phyloP scores from a whole-genome alignment of 1,140 invertebrate genomes.

The Drosophila truncata region DNA sequence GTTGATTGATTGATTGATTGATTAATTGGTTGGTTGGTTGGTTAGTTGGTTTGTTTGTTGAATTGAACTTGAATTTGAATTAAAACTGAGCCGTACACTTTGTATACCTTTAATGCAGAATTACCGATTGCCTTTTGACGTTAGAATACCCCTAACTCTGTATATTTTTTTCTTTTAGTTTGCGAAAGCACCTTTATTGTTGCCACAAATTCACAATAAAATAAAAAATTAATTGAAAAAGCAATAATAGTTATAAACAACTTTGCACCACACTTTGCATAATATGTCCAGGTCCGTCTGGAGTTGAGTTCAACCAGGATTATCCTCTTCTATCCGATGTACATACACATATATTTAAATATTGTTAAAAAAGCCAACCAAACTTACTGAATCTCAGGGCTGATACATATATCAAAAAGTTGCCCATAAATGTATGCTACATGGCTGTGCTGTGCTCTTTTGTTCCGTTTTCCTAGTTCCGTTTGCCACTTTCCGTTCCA shows the following conservation, averaged over 20 bases:
- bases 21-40: constrained; percentile 39
- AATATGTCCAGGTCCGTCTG: constrained; percentile 23
- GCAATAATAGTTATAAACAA: neutral
- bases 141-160: constrained; percentile 5
- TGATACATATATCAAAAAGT: neutral
- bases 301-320: neutral
- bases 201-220: constrained; percentile 20
- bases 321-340: neutral
- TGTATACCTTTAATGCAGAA: constrained; percentile 42
- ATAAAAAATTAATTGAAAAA: neutral
- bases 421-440: neutral
- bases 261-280: constrained; percentile 21
- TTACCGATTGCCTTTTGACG: constrained; percentile 24
- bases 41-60: constrained; percentile 48
- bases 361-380: neutral
- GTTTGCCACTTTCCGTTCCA: constrained; percentile 16
- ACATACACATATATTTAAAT: neutral
- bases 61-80: constrained; percentile 25
- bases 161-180: constrained; percentile 21
- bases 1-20: constrained; percentile 46
- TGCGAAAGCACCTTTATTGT: constrained; percentile 28
- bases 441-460: constrained; percentile 10
- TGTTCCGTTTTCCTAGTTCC: neutral
- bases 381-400: neutral
- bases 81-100: constrained; percentile 40